Percentiles rank a stretch among this genome's conserved stretches.
Conservation (phyloP, 1,140 invertebrate genomes). For the Acromyrmex charruanus region DNA sequence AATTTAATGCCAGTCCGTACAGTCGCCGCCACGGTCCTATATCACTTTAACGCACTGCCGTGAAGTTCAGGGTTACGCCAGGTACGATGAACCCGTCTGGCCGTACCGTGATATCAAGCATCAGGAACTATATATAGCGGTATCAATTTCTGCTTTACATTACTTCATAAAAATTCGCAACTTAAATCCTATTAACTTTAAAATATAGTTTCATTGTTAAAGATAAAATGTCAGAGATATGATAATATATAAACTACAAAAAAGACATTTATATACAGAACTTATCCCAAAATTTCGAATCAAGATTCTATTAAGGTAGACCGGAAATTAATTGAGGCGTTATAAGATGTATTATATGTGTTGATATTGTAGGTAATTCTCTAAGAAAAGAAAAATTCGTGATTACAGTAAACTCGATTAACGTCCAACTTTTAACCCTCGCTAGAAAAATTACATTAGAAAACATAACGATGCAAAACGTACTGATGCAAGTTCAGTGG, state of each 20-base stretch:
- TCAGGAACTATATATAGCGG: conserved; percentile 12
- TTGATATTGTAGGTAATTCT: neutral
- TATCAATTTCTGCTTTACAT: neutral
- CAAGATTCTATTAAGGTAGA: neutral
- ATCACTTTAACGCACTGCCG: conserved; percentile 72
- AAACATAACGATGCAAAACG: conserved; percentile 28
- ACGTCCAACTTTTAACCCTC: conserved; percentile 1
- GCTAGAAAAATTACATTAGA: conserved; percentile 7
- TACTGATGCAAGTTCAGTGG: conserved; percentile 36
- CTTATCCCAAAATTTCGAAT: neutral
- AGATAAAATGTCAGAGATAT: neutral
- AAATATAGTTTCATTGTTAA: neutral
- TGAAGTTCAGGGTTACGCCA: conserved; percentile 70
- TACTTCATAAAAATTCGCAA: neutral
- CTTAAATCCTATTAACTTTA: neutral
- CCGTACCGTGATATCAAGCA: conserved; percentile 41
- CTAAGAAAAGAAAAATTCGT: neutral
- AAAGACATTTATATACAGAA: neutral
- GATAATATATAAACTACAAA: neutral
- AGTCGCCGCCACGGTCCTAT: conserved; percentile 58
- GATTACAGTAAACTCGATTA: conserved; percentile 10
- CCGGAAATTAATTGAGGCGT: neutral
- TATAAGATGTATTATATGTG: neutral
- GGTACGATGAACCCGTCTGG: conserved; percentile 72
- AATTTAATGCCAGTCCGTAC: conserved; percentile 67